Conservation (phyloP, 2,888 invertebrate species). For the Hemaris fuciformis region DNA sequence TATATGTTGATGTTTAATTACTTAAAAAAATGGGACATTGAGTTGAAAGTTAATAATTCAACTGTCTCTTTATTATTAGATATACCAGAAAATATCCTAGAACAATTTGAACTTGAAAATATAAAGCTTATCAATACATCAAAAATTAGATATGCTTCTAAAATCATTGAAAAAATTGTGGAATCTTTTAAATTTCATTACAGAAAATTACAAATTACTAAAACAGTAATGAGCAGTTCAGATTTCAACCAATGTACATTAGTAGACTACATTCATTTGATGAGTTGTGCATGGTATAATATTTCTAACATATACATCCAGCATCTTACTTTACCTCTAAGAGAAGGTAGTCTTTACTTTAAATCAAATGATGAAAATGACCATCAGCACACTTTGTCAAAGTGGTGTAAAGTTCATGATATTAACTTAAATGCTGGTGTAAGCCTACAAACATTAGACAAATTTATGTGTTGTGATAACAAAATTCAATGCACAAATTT, state of each 20-base stretch:
- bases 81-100: slow-evolving; percentile 30
- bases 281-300: slow-evolving; percentile 43
- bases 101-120: slow-evolving; percentile 31
- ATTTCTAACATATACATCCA: slow-evolving; percentile 36
- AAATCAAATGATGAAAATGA: slow-evolving; percentile 33
- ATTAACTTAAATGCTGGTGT: slow-evolving; percentile 32
- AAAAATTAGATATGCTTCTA: slow-evolving; percentile 31
- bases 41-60: slow-evolving; percentile 29
- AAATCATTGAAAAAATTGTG: slow-evolving; percentile 34
- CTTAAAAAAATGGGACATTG: slow-evolving; percentile 39
- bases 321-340: slow-evolving; percentile 33
- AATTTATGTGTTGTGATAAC: slow-evolving; percentile 40
- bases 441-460: slow-evolving; percentile 32
- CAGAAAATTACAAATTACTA: slow-evolving; percentile 43
- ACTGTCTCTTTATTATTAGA: slow-evolving; percentile 34
- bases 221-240: slow-evolving; percentile 31
- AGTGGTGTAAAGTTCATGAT: slow-evolving; percentile 39
- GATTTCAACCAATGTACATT: slow-evolving; percentile 26
- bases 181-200: slow-evolving; percentile 46
- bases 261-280: slow-evolving; percentile 38
- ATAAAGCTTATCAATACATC: slow-evolving; percentile 33
- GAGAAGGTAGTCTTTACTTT: slow-evolving; percentile 33
- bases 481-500: slow-evolving; percentile 25
- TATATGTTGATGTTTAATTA: slow-evolving; percentile 30
- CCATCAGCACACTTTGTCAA: slow-evolving; percentile 36